phyloP scores from a whole-genome alignment of 2,113 vertebrate species.

The Caranx ignobilis region DNA sequence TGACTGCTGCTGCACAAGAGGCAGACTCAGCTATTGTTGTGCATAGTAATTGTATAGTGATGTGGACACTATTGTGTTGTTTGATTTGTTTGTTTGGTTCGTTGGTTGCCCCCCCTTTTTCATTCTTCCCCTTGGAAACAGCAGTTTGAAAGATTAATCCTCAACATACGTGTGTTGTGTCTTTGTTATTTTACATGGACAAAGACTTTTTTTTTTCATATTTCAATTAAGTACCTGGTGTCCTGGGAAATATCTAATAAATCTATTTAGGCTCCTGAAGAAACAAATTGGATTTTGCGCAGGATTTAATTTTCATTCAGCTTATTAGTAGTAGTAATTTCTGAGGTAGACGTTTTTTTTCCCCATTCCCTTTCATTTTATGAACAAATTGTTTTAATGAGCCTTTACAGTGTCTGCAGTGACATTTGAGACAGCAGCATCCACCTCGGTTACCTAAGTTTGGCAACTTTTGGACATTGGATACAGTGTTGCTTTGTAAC shows the following conservation, averaged over 20 bases:
- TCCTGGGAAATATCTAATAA: neutral
- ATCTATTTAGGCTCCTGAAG: neutral
- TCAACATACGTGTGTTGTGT: neutral
- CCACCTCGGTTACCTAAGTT: neutral
- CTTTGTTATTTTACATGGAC: neutral
- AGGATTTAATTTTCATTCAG: neutral
- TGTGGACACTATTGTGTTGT: neutral
- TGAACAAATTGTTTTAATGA: neutral
- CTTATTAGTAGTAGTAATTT: neutral
- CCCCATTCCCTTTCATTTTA: conserved; percentile 4
- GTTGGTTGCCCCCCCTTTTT: too few species aligned
- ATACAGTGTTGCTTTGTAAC: conserved; percentile 2
- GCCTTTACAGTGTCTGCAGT: neutral
- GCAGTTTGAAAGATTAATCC: neutral
- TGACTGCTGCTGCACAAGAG: neutral
- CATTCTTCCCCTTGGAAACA: neutral
- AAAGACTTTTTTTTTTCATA: neutral
- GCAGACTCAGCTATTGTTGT: neutral
- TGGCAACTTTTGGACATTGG: neutral
- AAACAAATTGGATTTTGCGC: neutral
- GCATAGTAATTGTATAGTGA: neutral
- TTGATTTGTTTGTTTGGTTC: too few species aligned
- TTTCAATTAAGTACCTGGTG: neutral
- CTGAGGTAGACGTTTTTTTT: neutral
- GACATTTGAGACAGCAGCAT: neutral